Evolutionary conservation across 2,888 invertebrate genomes (phyloP).

Genomic region (Sisyra nigra): DNA sequence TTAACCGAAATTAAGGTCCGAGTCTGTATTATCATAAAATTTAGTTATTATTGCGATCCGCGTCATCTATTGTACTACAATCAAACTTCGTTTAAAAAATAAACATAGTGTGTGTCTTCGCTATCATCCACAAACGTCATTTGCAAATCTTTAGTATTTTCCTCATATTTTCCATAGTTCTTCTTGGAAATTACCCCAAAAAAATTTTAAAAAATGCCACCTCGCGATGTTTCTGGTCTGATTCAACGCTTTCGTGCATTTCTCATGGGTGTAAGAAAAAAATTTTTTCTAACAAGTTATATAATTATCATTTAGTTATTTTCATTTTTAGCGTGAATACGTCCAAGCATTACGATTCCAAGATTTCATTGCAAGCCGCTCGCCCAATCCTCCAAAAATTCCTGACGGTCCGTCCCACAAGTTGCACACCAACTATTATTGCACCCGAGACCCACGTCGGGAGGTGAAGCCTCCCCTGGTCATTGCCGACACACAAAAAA

Average conservation of each 20-base stretch:
- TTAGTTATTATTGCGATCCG: too few species aligned
- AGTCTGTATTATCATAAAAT: too few species aligned
- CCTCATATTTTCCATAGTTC: too few species aligned
- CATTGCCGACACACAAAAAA: slow-evolving; percentile 28
- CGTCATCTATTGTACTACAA: too few species aligned
- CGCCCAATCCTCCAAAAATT: slow-evolving; percentile 64
- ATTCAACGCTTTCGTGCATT: slow-evolving; percentile 45
- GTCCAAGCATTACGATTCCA: slow-evolving; percentile 48
- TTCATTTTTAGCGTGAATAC: slow-evolving; percentile 40
- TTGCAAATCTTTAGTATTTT: too few species aligned
- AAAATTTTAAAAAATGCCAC: slow-evolving; percentile 24
- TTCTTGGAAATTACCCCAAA: too few species aligned
- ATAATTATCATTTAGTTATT: slow-evolving; percentile 6
- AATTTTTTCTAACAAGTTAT: slow-evolving; percentile 9
- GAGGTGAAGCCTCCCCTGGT: slow-evolving; percentile 53
- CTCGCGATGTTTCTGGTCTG: slow-evolving; percentile 47
- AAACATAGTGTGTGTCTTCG: too few species aligned
- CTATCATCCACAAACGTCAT: too few species aligned
- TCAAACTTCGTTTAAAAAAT: too few species aligned
- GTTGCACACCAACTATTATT: slow-evolving; percentile 72
- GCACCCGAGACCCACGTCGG: slow-evolving; percentile 63
- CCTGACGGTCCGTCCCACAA: slow-evolving; percentile 72
- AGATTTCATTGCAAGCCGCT: slow-evolving; percentile 48
- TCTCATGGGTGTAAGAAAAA: slow-evolving; percentile 42
- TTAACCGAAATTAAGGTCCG: too few species aligned